phyloP scores from a whole-genome alignment of 2,113 vertebrate genomes.

The Mesitornis unicolor region DNA sequence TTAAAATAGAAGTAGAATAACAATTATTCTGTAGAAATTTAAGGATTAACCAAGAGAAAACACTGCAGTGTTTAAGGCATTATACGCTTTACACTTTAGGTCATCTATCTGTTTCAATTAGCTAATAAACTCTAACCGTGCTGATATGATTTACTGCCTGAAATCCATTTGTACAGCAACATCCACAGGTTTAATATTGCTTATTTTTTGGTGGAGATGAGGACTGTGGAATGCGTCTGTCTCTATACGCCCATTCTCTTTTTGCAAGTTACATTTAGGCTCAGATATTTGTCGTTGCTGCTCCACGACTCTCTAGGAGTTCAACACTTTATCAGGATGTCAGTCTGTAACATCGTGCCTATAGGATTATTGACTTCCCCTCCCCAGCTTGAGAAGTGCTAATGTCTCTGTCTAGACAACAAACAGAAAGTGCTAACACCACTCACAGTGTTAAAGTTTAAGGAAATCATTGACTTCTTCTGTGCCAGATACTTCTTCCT shows the following conservation, averaged over 20 bases:
- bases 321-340: background rate
- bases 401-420: background rate
- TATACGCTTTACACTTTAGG: background rate
- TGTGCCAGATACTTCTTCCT: background rate
- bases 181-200: background rate
- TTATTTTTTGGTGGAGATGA: background rate
- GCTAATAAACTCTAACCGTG: background rate
- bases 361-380: background rate
- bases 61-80: background rate
- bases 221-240: background rate
- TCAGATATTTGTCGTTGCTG: background rate
- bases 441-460: background rate
- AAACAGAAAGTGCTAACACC: background rate
- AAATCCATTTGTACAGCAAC: background rate
- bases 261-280: background rate
- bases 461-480: background rate
- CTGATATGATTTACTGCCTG: background rate
- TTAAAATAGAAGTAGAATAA: background rate
- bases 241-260: background rate
- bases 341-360: background rate
- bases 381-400: background rate
- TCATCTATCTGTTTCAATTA: background rate
- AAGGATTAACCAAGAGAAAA: background rate
- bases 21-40: background rate
- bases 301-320: background rate